Base-by-base conservation (phyloP, 2,113 vertebrate genomes). In the Epinephelus lanceolatus region DNA sequence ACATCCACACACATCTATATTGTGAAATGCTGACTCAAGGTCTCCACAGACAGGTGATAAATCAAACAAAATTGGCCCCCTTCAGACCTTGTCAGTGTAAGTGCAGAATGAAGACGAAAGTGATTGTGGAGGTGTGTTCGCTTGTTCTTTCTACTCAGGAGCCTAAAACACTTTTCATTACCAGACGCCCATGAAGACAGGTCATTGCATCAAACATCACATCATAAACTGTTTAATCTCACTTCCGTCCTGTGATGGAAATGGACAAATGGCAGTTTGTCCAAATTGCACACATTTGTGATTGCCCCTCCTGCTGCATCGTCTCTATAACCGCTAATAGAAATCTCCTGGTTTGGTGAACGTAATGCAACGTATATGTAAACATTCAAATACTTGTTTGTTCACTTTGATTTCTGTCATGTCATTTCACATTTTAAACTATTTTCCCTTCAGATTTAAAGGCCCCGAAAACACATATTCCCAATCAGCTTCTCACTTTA, bases 1-100 rank as follows among this genome's bases (percentile, higher is more conserved):
- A 92, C 91, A 92, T 79, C 80, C 93, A 92, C 92, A 81, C 93
- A 94, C 91, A 88, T 93, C 86, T 93, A 93, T 76, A 92, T 88
- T 78, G 92, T 90, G 90, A 92, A 80, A 87, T 83, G 86, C 76
- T 90, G 72, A 94, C 76, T 71, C 60, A 37, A 78, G 52, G 78
- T 86, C 68, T 88, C 84, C 71, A 86, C 76, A 85, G 79, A 88
- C 86, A 75, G 55, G 81, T 86, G 84, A 86, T 56, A 86, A 68
- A 74, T 57, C 25, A 81, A 89, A 87, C 56, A 47, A 60, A 83
- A 55, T 73, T 74, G 87, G 85, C 85, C 89, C 88, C 71, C 65
- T 88, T 91, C 78, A 83, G 71, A 89, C 70, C 66, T 78, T 45
- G 52, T 86, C 78, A 80, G 74, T 69, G 77, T 75, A 67, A 87